Conservation (phyloP, 2,797 vertebrate genomes). For the Emys orbicularis region DNA sequence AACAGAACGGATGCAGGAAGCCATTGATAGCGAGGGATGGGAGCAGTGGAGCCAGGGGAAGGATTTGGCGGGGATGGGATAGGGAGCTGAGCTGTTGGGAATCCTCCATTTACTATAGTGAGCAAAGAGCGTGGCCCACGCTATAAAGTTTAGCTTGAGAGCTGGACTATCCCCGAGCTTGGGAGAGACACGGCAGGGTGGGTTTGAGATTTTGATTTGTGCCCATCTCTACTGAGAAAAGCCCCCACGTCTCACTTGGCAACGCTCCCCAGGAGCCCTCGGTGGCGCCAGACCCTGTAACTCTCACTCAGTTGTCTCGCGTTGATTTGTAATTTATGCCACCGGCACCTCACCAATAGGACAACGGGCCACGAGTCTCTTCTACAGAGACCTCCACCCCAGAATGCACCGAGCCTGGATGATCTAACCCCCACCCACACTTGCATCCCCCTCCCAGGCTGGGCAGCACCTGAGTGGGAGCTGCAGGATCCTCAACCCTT, state of each 20-base stretch:
- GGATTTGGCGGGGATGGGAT: background rate
- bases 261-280: background rate
- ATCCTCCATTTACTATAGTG: background rate
- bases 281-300: background rate
- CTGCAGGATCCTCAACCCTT: background rate
- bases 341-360: too few relatives aligned
- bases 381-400: background rate
- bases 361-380: background rate
- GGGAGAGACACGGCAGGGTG: background rate
- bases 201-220: conserved; percentile 30
- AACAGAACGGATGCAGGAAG: background rate
- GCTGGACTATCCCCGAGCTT: conserved; percentile 6
- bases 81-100: background rate
- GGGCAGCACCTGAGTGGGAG: background rate
- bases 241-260: background rate
- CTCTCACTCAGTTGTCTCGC: background rate
- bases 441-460: too few relatives aligned
- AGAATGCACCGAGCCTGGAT: background rate
- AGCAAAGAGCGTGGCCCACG: background rate
- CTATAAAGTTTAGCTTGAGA: background rate
- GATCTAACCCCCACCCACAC: background rate
- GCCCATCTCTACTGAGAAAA: conserved; percentile 13
- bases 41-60: background rate
- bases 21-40: background rate
- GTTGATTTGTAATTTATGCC: background rate